phyloP scores from a whole-genome alignment of 2,797 vertebrate genomes.

The Natrix natrix region DNA sequence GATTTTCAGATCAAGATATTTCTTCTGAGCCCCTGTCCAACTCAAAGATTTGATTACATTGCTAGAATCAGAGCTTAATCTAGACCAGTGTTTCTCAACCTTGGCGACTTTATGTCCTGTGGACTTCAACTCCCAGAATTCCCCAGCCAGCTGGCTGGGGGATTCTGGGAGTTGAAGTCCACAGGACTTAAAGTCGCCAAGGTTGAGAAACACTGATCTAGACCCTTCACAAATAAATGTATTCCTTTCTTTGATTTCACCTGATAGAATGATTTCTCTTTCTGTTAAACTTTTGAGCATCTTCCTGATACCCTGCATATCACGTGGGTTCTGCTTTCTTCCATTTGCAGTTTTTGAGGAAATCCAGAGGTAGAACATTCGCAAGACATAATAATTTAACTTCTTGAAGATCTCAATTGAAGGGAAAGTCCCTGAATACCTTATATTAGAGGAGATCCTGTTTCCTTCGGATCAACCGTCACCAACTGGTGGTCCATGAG shows the following conservation, averaged over 20 bases:
- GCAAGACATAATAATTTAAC: neutral
- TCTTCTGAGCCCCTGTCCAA: neutral
- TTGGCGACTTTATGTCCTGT: too few species aligned
- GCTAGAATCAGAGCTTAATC: neutral
- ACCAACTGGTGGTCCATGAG: too few species aligned
- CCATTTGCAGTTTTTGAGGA: neutral
- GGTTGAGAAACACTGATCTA: too few species aligned
- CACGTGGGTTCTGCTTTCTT: neutral
- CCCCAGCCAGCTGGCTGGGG: too few species aligned
- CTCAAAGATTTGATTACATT: neutral
- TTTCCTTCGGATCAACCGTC: neutral
- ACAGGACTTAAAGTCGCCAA: too few species aligned
- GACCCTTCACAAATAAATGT: neutral
- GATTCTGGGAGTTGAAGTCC: too few species aligned
- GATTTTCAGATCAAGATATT: neutral
- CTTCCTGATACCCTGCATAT: neutral
- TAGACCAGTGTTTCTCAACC: too few species aligned
- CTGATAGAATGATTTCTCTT: neutral
- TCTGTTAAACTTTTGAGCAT: neutral
- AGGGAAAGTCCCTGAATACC: neutral
- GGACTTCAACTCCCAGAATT: too few species aligned
- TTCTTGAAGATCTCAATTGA: neutral
- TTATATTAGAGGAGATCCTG: neutral
- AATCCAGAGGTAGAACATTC: neutral
- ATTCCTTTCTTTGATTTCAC: neutral